Percentiles rank a stretch among this genome's conserved stretches.
These are phyloP conservation scores for Ctena decussata DNA, from an alignment of 2,888 invertebrate genomes.

Conservation along the genomic window DNA sequence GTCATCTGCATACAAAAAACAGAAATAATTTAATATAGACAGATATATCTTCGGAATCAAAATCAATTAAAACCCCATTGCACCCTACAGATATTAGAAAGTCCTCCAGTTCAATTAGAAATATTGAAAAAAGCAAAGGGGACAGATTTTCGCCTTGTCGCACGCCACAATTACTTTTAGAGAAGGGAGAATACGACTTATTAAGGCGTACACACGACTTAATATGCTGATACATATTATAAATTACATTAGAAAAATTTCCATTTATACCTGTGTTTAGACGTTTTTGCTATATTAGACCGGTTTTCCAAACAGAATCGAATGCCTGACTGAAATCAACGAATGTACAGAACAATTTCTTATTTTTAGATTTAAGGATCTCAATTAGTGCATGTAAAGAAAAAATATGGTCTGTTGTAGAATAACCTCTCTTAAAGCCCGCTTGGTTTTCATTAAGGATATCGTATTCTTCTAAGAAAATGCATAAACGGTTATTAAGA, in stretches of 20 bases:
- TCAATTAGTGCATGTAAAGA: conserved; percentile 20
- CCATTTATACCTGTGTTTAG: not conserved
- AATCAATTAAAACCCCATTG: conserved; percentile 24
- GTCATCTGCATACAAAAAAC: not conserved
- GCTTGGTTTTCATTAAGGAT: conserved; percentile 41
- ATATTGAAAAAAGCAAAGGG: not conserved
- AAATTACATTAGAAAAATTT: not conserved
- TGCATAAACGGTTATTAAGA: conserved; percentile 25
- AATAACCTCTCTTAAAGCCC: conserved; percentile 30
- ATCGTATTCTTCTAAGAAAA: conserved; percentile 13
- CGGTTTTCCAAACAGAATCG: not conserved
- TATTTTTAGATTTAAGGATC: conserved; percentile 26
- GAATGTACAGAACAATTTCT: conserved; percentile 15
- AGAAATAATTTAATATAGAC: not conserved
- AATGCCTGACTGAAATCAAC: not conserved
- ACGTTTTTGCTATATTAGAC: not conserved
- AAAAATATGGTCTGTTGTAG: conserved; percentile 44
- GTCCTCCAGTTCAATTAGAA: not conserved
- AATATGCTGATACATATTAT: not conserved
- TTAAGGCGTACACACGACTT: not conserved
- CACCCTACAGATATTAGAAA: not conserved
- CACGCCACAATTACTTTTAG: not conserved
- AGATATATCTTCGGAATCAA: not conserved
- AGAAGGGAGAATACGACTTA: not conserved
- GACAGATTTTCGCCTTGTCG: conserved; percentile 2